Base-by-base conservation (phyloP, 1,140 invertebrate species). In the Antheraea mylitta region DNA sequence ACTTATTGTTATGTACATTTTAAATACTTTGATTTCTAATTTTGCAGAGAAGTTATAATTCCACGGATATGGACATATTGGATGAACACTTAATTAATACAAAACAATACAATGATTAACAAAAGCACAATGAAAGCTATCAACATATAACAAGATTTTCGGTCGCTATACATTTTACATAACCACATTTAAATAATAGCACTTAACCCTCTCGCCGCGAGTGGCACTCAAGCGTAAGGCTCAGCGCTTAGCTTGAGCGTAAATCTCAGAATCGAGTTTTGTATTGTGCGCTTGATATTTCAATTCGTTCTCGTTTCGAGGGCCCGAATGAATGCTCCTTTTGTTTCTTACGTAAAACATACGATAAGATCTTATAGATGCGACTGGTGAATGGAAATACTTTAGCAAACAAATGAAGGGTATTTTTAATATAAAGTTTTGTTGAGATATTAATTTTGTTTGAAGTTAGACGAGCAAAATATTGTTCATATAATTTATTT, bases 261-360 rank as follows among this genome's bases (percentile, higher is more conserved):
- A 76, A 74, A 78, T 78, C 76, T 74, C 66, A 64, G 71, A 78
- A 74, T 79, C 77, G 70, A 38, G 68, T 63, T 64, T 71, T 71
- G 74, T 71, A 77, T 78, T 76, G 74, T 79, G 60, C 68, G 53
- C 72, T 53, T 76, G 75, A 81, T 81, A 81, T 81, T 81, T 81
- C 77, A 81, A 79, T 81, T 73, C 73, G 58, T 68, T 66, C 61
- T 18, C 63, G 48, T 76, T 68, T 68, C 70, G n/a, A 19, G 69
- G 64, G 77, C 30, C 11, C 67, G 70, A 48, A 69, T 67, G 61
- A 70, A 75, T 76, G 78, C 73, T 72, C 73, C 71, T 74, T 77
- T 77, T 81, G 79, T 78, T 74, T 77, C 66, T 73, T 73, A n/a
- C n/a, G n/a, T 72, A 60, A 66, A 69, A 72, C 58, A 69, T 67